These are phyloP conservation scores for Pygocentrus nattereri DNA, from an alignment of 2,797 vertebrate genomes.

Conservation along the genomic window DNA sequence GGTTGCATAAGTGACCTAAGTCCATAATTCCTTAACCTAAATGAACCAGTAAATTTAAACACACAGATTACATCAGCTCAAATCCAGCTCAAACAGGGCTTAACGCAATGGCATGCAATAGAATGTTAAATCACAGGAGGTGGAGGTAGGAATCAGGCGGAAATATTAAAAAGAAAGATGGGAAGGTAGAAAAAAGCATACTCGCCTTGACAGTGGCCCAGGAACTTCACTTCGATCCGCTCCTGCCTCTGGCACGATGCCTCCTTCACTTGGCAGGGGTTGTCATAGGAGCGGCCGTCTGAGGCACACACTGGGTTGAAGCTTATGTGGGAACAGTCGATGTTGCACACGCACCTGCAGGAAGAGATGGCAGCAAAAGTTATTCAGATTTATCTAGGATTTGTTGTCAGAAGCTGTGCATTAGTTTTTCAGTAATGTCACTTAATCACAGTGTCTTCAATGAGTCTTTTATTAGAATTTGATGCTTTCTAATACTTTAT, in stretches of 20 bases:
- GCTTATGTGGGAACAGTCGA: slow-evolving; percentile 98
- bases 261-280: slow-evolving; percentile 99
- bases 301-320: slow-evolving; percentile 99
- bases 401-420: background rate
- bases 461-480: too few relatives aligned
- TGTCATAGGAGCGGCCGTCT: slow-evolving; percentile 98
- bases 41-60: too few relatives aligned
- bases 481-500: too few relatives aligned
- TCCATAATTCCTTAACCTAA: too few relatives aligned
- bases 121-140: background rate
- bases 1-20: too few relatives aligned
- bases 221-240: slow-evolving; percentile 98
- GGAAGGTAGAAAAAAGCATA: background rate
- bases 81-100: too few relatives aligned
- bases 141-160: background rate
- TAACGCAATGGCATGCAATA: too few relatives aligned
- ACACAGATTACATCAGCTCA: too few relatives aligned
- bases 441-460: too few relatives aligned
- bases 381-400: background rate
- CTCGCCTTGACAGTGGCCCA: slow-evolving; percentile 99
- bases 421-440: too few relatives aligned
- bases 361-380: background rate
- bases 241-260: slow-evolving; percentile 99
- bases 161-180: background rate
- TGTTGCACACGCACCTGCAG: slow-evolving; percentile 98